Base-by-base conservation (phyloP, 2,113 vertebrate species). In the Platycercus adscitus region DNA sequence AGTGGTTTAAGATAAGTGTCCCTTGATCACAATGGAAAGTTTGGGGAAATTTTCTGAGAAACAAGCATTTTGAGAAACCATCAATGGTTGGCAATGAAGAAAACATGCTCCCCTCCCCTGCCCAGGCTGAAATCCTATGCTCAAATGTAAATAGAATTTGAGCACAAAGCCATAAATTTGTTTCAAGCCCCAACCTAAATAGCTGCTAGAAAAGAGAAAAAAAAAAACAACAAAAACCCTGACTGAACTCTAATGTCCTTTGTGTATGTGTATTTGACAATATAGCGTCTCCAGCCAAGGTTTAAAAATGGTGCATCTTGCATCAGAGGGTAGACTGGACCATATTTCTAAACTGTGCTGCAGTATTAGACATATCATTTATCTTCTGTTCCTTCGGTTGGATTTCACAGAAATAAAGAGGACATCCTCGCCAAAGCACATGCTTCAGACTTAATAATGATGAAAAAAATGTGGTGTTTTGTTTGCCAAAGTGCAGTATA, bases 301-400 rank as follows among this genome's bases (percentile, higher is more conserved):
- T 95, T 94, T 96, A 97, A 96, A 97, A 94, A 89, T 87, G 86
- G 95, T 94, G 49, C 69, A 81, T 87, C 92, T 97, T 96, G 95
- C 92, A 94, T 96, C 91, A 96, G 86, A 95, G 93, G 14, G 46
- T 76, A 82, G 83, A 92, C 83, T 89, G 83, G 86, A 58, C 92
- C 41, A 11, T 89, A 84, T 97, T 96, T 96, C 95, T 92, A 94
- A 93, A 97, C 66, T 92, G n/a, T 87, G 28, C 77, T 69, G 58
- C 65, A 47, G 69, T 56, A 46, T 81, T 85, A 91, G 81, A 87
- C 73, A 85, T 12, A 31, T 91, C 49, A 93, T 96, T 94, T 94
- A 81, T 95, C 93, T 94, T 92, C 76, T 91, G 53, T 92, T 94
- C 94, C 93, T 93, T 65, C 71, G 82, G 87, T 66, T 93, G 66